A percentile compares a stretch with the other conserved stretches of the same genome.
These are phyloP conservation scores for Nomia melanderi DNA, from an alignment of 1,140 invertebrate genomes.

Conservation along the genomic window DNA sequence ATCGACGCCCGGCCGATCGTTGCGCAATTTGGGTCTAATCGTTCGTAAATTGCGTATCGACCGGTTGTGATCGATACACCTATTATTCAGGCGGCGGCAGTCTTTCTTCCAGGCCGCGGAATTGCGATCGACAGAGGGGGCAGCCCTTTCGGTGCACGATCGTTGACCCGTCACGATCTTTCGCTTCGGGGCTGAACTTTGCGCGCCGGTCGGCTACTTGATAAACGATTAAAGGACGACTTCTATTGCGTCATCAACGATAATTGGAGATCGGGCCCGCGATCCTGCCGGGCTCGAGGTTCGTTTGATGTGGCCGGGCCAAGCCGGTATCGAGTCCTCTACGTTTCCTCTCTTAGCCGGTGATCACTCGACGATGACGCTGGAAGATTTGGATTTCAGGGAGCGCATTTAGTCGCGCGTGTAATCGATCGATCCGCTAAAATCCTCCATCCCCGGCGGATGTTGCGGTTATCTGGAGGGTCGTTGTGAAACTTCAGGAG, in stretches of 20 bases:
- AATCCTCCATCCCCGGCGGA: neutral
- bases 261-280: conserved; percentile 61
- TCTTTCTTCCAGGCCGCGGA: conserved; percentile 11
- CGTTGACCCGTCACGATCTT: conserved; percentile 48
- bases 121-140: conserved; percentile 33
- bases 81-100: conserved; percentile 4
- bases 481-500: neutral
- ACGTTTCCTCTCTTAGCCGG: conserved; percentile 1
- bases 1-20: conserved; percentile 20
- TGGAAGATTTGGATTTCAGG: conserved; percentile 32
- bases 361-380: conserved; percentile 17
- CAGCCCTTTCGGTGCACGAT: conserved; percentile 6
- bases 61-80: conserved; percentile 31
- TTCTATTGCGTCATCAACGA: conserved; percentile 38
- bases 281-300: conserved; percentile 34
- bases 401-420: neutral
- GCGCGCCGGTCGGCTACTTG: conserved; percentile 39
- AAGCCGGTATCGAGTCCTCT: neutral
- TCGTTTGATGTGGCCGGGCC: conserved; percentile 56
- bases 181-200: conserved; percentile 33
- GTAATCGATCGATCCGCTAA: conserved; percentile 11
- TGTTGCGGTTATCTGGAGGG: neutral
- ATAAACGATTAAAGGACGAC: conserved; percentile 60
- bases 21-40: conserved; percentile 31
- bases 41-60: conserved; percentile 39